Evolutionary conservation across 2,113 vertebrate species (phyloP), one percentile per base, ranked within the genome.

Genomic region (Dipodomys ordii): DNA sequence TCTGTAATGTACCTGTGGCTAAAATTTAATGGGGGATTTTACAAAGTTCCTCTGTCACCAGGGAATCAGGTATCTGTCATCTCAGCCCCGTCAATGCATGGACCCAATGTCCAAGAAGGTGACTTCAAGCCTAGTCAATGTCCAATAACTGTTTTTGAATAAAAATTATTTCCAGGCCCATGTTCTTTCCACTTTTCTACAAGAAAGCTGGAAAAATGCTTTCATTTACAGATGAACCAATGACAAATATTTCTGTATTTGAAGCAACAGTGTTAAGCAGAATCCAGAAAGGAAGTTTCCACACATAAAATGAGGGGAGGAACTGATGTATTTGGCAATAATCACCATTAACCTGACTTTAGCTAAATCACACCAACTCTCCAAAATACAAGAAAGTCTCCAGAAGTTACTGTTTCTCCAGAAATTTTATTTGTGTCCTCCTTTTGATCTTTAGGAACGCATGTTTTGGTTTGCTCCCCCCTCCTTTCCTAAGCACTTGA

Each of bases 361-460:
- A 69, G 49, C 28, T 79, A 57, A 82, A 88, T 73, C 86, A 92
- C 27, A 25, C 12, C 28, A 49, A 83, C 18, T 88, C 53, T 80
- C 44, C 53, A 77, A 92, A 91, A 80, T 44, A 71, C 30, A 92
- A 81, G 28, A 57, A 93, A 87, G 44, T 76, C 72, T 94, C 60
- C 30, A 73, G 78, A 86, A 78, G 32, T 25, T 86, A 44, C 4
- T 49, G 49, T 49, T 9, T 49, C 49, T 49, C 49, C 49, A 49
- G 16, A 30, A 8, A 18, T 62, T 95, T 71, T 62, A 11, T 30
- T 28, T 32, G 30, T 6, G 44, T 57, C 32, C 30, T 57, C 32
- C 30, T 86, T 86, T 65, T 62, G 30, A 44, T 12, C 12, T 80
- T 68, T 57, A 78, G 57, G 82, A 88, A 32, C 22, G 44, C 35